Evolutionary conservation across 2,113 vertebrate species (phyloP).

Genomic region (Pollimyrus isidori): DNA sequence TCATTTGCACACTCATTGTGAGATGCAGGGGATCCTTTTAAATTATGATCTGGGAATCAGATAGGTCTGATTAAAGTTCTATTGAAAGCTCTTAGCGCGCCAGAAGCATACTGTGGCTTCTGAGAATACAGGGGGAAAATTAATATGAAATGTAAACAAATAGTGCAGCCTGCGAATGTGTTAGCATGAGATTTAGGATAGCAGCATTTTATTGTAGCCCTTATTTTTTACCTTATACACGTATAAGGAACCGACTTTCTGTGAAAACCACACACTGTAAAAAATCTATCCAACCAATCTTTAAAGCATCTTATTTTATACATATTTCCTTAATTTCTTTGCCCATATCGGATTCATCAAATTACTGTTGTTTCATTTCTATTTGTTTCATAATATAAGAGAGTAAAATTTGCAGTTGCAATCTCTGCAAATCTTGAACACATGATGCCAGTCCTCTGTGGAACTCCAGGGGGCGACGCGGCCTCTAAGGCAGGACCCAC

Average conservation of each 20-base stretch:
- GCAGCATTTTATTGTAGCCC: not conserved
- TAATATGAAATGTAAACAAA: constrained; percentile 12
- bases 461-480: not conserved
- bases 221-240: not conserved
- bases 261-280: not conserved
- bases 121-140: constrained; percentile 1
- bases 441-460: not conserved
- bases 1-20: constrained; percentile 65
- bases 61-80: constrained; percentile 60
- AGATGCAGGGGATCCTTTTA: constrained; percentile 66
- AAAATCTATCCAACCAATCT: not conserved
- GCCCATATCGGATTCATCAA: not conserved
- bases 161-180: not conserved
- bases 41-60: constrained; percentile 56
- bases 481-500: not conserved
- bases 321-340: not conserved
- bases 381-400: not conserved
- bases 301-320: not conserved
- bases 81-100: constrained; percentile 47
- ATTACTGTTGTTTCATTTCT: not conserved
- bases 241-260: not conserved
- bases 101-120: constrained; percentile 29
- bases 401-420: not conserved
- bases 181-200: not conserved
- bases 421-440: not conserved